Evolutionary conservation across 2,888 invertebrate species (phyloP).

Genomic region (Melangyna quadrimaculata): DNA sequence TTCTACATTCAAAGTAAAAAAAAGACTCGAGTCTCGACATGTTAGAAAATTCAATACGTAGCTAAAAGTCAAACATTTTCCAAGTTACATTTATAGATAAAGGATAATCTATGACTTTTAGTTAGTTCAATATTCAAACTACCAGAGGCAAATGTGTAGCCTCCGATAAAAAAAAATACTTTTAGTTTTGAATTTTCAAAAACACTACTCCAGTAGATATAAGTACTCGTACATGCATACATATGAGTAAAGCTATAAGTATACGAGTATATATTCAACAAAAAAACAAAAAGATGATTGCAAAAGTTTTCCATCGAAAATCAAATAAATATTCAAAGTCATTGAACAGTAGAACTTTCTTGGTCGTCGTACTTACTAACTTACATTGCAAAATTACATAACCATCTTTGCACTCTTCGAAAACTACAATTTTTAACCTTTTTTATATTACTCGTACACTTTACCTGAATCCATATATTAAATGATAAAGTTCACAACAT

Average conservation of each 20-base stretch:
- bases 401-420: slow-evolving; percentile 7
- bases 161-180: not conserved
- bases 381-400: slow-evolving; percentile 29
- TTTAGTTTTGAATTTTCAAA: not conserved
- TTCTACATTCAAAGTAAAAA: too few relatives aligned
- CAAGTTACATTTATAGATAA: too few relatives aligned
- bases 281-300: not conserved
- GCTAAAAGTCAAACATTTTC: too few relatives aligned
- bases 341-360: not conserved
- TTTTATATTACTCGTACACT: not conserved
- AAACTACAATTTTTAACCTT: not conserved
- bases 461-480: not conserved
- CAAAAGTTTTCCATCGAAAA: slow-evolving; percentile 8
- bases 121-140: not conserved
- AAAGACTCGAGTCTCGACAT: too few relatives aligned
- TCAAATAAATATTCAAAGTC: slow-evolving; percentile 27
- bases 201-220: too few relatives aligned
- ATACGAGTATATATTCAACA: not conserved
- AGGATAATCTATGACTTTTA: not conserved
- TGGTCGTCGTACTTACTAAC: not conserved
- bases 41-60: too few relatives aligned
- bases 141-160: not conserved
- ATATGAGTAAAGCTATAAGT: not conserved
- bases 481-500: slow-evolving; percentile 48
- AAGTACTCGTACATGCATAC: not conserved